Evolutionary conservation across 2,888 invertebrate genomes (phyloP).

Genomic region (Erebia ligea): DNA sequence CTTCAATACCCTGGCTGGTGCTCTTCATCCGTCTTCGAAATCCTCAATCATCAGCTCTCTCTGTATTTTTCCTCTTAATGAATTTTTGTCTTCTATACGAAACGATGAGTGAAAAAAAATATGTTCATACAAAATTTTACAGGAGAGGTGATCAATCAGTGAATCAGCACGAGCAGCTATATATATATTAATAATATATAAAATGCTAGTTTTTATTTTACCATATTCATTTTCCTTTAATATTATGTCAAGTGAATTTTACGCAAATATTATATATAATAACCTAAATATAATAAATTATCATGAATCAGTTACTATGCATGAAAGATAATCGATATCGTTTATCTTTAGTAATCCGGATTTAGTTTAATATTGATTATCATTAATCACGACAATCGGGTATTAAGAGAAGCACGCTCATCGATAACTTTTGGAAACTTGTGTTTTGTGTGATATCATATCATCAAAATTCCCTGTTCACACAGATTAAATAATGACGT

Average conservation of each 20-base stretch:
- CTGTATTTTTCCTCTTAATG: too few species aligned
- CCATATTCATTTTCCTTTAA: not conserved
- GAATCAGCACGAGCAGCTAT: too few species aligned
- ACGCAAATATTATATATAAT: not conserved
- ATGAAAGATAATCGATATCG: not conserved
- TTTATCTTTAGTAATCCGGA: not conserved
- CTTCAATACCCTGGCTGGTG: too few species aligned
- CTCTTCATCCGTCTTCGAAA: too few species aligned
- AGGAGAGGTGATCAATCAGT: too few species aligned
- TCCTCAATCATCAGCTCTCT: too few species aligned
- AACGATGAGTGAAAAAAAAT: too few species aligned
- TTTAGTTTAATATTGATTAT: slow-evolving; percentile 4
- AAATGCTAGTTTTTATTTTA: too few species aligned
- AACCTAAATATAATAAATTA: not conserved
- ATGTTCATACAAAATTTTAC: too few species aligned
- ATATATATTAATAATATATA: too few species aligned
- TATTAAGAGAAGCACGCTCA: not conserved
- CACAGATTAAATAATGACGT: not conserved
- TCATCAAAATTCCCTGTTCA: not conserved
- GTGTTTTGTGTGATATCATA: not conserved
- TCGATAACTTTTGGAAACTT: not conserved
- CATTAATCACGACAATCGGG: not conserved
- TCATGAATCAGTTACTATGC: not conserved
- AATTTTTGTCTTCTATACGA: too few species aligned
- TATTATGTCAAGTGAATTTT: not conserved